Evolutionary conservation across 2,888 invertebrate genomes (phyloP).

Genomic region (Drosophila cracens): DNA sequence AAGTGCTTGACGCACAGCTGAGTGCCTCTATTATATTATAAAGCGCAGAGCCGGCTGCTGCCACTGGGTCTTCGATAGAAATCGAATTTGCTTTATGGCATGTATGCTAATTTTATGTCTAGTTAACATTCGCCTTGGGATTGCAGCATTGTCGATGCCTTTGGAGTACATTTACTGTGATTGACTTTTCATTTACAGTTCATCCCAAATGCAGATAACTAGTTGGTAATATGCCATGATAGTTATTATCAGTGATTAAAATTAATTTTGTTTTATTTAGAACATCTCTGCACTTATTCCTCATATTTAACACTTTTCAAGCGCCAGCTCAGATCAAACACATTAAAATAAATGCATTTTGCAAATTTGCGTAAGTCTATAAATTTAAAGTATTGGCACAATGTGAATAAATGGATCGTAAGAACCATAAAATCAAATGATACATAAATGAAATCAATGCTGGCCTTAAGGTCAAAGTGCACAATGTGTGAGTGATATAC

Average conservation of each 20-base stretch:
- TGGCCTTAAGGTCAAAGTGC: slow-evolving; percentile 65
- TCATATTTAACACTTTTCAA: not conserved
- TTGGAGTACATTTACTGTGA: slow-evolving; percentile 53
- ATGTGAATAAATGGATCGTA: slow-evolving; percentile 74
- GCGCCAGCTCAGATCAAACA: slow-evolving; percentile 1
- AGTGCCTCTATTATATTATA: slow-evolving; percentile 61
- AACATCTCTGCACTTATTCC: not conserved
- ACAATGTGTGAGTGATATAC: slow-evolving; percentile 40
- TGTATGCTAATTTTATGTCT: slow-evolving; percentile 79
- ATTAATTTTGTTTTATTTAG: not conserved
- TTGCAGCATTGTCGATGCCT: slow-evolving; percentile 16
- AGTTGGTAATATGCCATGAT: slow-evolving; percentile 11
- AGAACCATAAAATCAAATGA: slow-evolving; percentile 77
- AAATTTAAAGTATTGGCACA: slow-evolving; percentile 36
- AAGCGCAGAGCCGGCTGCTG: slow-evolving; percentile 22
- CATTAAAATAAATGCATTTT: slow-evolving; percentile 40
- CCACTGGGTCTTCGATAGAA: slow-evolving; percentile 65
- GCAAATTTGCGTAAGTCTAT: slow-evolving; percentile 29
- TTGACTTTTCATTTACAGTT: slow-evolving; percentile 66
- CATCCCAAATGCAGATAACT: slow-evolving; percentile 38
- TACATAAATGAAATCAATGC: slow-evolving; percentile 71
- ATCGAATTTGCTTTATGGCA: slow-evolving; percentile 83
- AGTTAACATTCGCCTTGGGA: slow-evolving; percentile 46
- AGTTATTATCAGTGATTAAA: slow-evolving; percentile 9
- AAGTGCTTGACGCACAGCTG: slow-evolving; percentile 77